These are phyloP conservation scores for Rhinoptilus africanus DNA, from an alignment of 2,113 vertebrate genomes.

Conservation along the genomic window DNA sequence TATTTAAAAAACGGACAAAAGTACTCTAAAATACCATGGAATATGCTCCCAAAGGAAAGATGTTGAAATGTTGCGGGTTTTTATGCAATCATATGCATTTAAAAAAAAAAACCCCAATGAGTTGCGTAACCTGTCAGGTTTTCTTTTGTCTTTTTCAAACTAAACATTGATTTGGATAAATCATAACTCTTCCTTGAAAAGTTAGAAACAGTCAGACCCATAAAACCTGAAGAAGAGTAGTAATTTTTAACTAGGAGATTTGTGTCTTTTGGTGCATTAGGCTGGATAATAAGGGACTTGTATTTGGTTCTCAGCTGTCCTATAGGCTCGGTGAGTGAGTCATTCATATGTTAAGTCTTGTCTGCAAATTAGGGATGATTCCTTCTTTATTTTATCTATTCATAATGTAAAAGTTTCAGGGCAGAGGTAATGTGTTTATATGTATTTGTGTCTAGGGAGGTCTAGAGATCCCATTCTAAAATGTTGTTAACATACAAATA, in stretches of 20 bases:
- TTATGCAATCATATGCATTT: neutral
- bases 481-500: neutral
- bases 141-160: neutral
- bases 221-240: neutral
- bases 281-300: neutral
- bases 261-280: neutral
- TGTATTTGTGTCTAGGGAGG: neutral
- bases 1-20: neutral
- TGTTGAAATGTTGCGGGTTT: neutral
- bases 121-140: neutral
- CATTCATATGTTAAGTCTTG: neutral
- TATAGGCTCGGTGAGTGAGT: neutral
- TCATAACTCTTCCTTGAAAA: neutral
- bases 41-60: neutral
- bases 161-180: neutral
- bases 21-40: neutral
- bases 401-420: neutral
- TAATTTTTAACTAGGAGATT: neutral
- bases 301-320: neutral
- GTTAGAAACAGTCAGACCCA: neutral
- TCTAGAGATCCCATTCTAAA: neutral
- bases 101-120: rapidly evolving
- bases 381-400: neutral
- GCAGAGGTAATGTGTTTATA: neutral
- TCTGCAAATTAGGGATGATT: neutral